phyloP scores from a whole-genome alignment of 1,140 invertebrate genomes.

The Limonius californicus region DNA sequence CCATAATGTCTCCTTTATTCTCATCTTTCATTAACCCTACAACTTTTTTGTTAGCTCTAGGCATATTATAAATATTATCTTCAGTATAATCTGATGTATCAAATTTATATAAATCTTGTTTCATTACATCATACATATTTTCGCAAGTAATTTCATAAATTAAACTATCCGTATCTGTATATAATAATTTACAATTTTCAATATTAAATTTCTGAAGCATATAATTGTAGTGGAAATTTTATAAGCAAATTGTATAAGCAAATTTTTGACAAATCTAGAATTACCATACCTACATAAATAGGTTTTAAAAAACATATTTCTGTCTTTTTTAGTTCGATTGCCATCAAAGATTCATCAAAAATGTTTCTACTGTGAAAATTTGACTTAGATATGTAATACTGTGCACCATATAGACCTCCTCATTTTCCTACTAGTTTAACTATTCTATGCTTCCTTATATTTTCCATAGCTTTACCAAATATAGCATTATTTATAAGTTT shows the following conservation, averaged over 20 bases:
- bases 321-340: constrained; percentile 29
- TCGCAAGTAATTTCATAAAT: constrained; percentile 31
- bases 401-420: constrained; percentile 23
- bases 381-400: constrained; percentile 26
- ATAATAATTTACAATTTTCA: constrained; percentile 30
- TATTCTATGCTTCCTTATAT: constrained; percentile 27
- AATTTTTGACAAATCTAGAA: constrained; percentile 26
- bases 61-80: constrained; percentile 6
- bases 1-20: no score
- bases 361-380: constrained; percentile 30
- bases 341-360: constrained; percentile 26
- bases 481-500: constrained; percentile 17
- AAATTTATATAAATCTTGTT: constrained; percentile 48
- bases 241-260: constrained; percentile 22
- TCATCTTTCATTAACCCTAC: constrained; percentile 9
- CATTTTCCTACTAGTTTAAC: constrained; percentile 29
- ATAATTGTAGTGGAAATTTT: constrained; percentile 26
- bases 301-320: constrained; percentile 28
- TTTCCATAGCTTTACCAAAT: constrained; percentile 24
- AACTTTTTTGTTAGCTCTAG: background rate
- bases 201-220: constrained; percentile 20
- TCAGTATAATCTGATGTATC: background rate
- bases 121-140: constrained; percentile 36
- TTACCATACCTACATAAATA: constrained; percentile 24
- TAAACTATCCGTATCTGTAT: constrained; percentile 39